Conservation (phyloP, 1,140 invertebrate species). For the Drosophila navojoa region DNA sequence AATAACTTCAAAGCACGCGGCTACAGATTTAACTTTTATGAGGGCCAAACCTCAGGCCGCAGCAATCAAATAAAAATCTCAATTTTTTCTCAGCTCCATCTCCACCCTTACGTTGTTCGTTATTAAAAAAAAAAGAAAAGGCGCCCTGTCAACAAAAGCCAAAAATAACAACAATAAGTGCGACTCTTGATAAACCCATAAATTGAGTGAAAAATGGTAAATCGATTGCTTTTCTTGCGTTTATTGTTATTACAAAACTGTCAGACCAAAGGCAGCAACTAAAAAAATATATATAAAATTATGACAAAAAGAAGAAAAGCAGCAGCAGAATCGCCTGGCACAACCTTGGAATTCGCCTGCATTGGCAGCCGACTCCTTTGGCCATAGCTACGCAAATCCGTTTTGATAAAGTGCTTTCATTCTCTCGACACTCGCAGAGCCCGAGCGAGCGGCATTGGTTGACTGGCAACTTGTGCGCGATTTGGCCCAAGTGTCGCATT, state of each 20-base stretch:
- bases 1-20: constrained; percentile 41
- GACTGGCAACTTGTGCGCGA: constrained; percentile 48
- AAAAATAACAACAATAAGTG: constrained; percentile 29
- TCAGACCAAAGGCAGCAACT: constrained; percentile 42
- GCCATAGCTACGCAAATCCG: constrained; percentile 62
- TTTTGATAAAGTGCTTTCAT: constrained; percentile 78
- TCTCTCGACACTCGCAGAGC: constrained; percentile 36
- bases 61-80: constrained; percentile 66
- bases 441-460: constrained; percentile 18
- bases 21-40: constrained; percentile 30
- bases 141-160: constrained; percentile 38
- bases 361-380: constrained; percentile 30
- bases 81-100: neutral
- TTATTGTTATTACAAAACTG: constrained; percentile 82
- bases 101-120: constrained; percentile 9
- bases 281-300: constrained; percentile 29
- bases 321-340: neutral
- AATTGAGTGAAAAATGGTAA: constrained; percentile 78
- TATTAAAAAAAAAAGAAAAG: constrained; percentile 22
- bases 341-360: constrained; percentile 35
- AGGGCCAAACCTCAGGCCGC: constrained; percentile 18
- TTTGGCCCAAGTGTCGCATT: constrained; percentile 71
- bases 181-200: constrained; percentile 71
- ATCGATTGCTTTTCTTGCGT: constrained; percentile 71
- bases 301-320: constrained; percentile 20